Conservation (phyloP, 2,888 invertebrate genomes). For the Drosophila planitibia region DNA sequence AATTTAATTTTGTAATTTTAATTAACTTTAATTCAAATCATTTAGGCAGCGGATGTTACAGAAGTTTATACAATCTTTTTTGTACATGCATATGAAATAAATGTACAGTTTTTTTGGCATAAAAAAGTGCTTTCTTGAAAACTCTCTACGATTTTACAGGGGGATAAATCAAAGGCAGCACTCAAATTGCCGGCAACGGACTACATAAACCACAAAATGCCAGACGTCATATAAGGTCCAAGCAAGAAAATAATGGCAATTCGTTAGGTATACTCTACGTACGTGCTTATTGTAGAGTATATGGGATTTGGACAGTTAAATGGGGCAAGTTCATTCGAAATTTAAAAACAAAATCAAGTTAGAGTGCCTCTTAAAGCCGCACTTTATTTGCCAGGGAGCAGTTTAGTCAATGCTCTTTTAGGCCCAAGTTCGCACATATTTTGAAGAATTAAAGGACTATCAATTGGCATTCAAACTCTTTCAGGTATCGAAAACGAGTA, state of each 20-base stretch:
- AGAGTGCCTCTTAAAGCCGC: neutral
- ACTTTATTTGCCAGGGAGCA: neutral
- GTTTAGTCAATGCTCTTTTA: neutral
- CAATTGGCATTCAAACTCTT: too few relatives aligned
- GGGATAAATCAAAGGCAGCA: constrained; percentile 38
- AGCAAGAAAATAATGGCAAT: constrained; percentile 11
- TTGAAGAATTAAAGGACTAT: neutral
- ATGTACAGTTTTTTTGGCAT: constrained; percentile 31
- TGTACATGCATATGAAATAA: constrained; percentile 44
- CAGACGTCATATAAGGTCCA: constrained; percentile 31
- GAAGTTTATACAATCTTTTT: constrained; percentile 35
- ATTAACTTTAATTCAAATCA: constrained; percentile 17
- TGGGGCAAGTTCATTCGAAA: neutral
- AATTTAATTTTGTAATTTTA: constrained; percentile 34
- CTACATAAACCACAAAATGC: constrained; percentile 20
- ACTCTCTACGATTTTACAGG: constrained; percentile 6
- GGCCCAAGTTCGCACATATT: neutral
- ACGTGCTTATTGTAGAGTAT: neutral
- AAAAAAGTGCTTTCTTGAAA: neutral
- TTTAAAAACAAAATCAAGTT: neutral
- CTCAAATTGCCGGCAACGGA: constrained; percentile 7
- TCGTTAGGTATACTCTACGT: constrained; percentile 15
- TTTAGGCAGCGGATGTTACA: constrained; percentile 58
- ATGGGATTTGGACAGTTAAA: neutral
- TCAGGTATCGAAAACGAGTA: neutral